Percentiles rank a stretch among this genome's conserved stretches.
Conservation (phyloP, 2,888 invertebrate species). For the Pecten maximus region DNA sequence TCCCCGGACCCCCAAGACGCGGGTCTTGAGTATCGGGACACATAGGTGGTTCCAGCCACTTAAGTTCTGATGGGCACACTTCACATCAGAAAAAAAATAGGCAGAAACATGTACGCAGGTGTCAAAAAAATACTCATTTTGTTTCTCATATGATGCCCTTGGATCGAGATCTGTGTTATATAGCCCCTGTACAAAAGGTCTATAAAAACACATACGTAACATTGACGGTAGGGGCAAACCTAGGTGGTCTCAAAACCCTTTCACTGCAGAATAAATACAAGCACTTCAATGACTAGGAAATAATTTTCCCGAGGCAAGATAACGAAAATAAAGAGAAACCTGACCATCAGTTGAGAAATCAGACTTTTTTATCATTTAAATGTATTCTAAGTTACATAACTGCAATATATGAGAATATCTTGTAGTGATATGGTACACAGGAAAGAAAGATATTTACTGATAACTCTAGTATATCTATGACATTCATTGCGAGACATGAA, state of each 20-base stretch:
- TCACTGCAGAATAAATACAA: not conserved
- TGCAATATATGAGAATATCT: not conserved
- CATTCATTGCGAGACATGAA: not conserved
- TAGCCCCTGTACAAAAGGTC: not conserved
- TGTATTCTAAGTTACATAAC: not conserved
- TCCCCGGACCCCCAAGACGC: not conserved
- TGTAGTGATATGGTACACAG: not conserved
- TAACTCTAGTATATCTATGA: not conserved
- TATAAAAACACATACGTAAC: not conserved
- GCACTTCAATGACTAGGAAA: not conserved
- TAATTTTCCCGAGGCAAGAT: not conserved
- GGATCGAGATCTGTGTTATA: no score
- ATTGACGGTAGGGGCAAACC: not conserved
- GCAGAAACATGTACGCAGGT: not conserved
- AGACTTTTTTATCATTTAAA: not conserved
- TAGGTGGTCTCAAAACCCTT: not conserved
- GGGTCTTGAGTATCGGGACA: slow-evolving; percentile 24
- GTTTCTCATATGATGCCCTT: not conserved
- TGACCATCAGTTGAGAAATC: not conserved
- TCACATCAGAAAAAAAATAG: slow-evolving; percentile 10
- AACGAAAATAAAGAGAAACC: not conserved
- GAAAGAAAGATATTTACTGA: not conserved
- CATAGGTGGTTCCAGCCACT: slow-evolving; percentile 16
- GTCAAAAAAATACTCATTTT: slow-evolving; percentile 31
- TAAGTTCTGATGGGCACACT: slow-evolving; percentile 19